Percentiles rank a stretch among this genome's conserved stretches.
Evolutionary conservation across 2,888 invertebrate species (phyloP).

Genomic region (Polymixis lichenea): DNA sequence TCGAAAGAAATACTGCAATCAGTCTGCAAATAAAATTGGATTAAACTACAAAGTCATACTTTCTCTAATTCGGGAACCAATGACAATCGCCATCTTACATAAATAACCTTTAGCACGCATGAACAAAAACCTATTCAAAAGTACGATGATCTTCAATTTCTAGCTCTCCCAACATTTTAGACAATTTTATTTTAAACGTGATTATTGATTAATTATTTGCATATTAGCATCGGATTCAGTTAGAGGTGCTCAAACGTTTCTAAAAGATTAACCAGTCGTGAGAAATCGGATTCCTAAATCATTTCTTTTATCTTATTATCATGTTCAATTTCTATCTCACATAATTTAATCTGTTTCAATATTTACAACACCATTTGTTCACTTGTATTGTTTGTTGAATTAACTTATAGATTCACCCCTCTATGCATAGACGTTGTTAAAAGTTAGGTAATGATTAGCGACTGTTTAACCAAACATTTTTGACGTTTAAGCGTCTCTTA

Average conservation of each 20-base stretch:
- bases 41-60: constrained; percentile 3
- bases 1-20: neutral
- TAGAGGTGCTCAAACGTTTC: neutral
- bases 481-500: no score
- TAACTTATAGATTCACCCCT: neutral
- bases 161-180: neutral
- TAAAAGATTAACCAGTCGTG: neutral
- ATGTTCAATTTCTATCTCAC: neutral
- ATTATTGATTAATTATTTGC: neutral
- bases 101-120: neutral
- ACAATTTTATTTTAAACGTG: neutral
- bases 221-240: neutral
- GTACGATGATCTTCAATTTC: neutral
- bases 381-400: neutral
- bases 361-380: neutral
- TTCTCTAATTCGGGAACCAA: neutral
- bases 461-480: no score
- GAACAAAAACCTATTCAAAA: neutral
- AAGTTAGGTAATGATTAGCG: no score
- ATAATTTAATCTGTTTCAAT: neutral
- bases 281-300: neutral
- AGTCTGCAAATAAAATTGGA: constrained; percentile 12
- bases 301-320: neutral
- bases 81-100: neutral
- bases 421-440: no score